A percentile compares a stretch with the other conserved stretches of the same genome.
Evolutionary conservation across 2,113 vertebrate genomes (phyloP).

Genomic region (Neogobius melanostomus): DNA sequence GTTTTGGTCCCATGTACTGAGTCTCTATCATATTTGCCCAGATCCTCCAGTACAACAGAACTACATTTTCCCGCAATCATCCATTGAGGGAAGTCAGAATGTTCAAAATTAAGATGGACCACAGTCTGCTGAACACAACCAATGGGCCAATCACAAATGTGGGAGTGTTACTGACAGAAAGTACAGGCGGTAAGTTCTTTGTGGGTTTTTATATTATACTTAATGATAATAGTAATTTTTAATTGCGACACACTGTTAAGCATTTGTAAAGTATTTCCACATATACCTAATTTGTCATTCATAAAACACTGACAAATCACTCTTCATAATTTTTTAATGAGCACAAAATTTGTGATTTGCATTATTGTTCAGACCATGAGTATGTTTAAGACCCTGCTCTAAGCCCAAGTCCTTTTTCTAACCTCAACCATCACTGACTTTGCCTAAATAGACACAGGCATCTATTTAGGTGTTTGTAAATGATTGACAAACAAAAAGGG

Average conservation of each 20-base stretch:
- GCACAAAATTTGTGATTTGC: too few relatives aligned
- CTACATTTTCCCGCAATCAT: accelerated
- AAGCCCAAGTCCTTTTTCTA: too few relatives aligned
- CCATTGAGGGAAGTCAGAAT: accelerated
- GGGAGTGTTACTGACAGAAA: constrained; percentile 80
- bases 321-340: neutral
- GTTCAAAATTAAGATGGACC: constrained; percentile 41
- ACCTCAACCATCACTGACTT: too few relatives aligned
- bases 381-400: too few relatives aligned
- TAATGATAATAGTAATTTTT: neutral
- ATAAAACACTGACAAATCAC: neutral
- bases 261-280: too few relatives aligned
- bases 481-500: too few relatives aligned
- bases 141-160: constrained; percentile 80
- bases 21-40: constrained; percentile 44
- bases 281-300: too few relatives aligned
- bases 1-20: too few relatives aligned
- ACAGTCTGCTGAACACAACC: constrained; percentile 55
- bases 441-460: too few relatives aligned
- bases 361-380: too few relatives aligned
- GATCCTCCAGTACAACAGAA: constrained; percentile 68
- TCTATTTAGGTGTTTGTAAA: too few relatives aligned
- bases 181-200: constrained; percentile 33
- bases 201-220: neutral
- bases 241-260: neutral